Base-by-base conservation (phyloP, 2,113 vertebrate species). In the Cephalopterus ornatus region DNA sequence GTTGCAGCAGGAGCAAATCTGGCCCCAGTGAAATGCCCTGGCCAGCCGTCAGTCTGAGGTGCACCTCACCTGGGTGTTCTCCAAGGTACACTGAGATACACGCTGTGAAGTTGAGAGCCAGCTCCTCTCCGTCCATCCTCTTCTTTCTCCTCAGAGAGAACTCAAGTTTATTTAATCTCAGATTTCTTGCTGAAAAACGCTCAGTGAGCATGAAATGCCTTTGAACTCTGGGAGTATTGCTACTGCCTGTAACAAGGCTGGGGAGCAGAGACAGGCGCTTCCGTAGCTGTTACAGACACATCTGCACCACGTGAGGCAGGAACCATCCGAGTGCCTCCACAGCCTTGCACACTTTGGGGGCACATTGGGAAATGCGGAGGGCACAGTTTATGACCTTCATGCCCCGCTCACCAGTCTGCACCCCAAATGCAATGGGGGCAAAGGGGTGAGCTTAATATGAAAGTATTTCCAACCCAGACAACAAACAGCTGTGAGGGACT, bases 171-270 rank as follows among this genome's bases (percentile, higher is more conserved):
- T 81, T 96, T 94, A 96, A 94, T 97, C 96, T 97, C 92, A 32
- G 61, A 91, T 97, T 96, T 96, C 96, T 89, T 26, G 53, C 92
- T 91, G 91, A 93, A 96, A 94, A 96, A 85, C 0, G 30, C 92
- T 95, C 94, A 93, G 88, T 76, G 95, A 97, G 96, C 88, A 92
- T 87, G 88, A 97, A 97, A 94, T 82, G 88, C 88, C 96, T 96
- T 96, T 96, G 96, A 97, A 97, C 91, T 95, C 86, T 2, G 7
- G 80, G 80, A 86, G 72, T 30, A 65, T 46, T 89, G 95, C 88
- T 97, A 92, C 95, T 87, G 93, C 90, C 86, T 93, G 90, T 80
- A 65, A 27, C 55, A 53, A 56, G 90, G 88, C 52, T 0, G 83
- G 76, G 83, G 67, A 91, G 86, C 71, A 46, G 85, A 92, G 93